Base-by-base conservation (phyloP, 2,797 vertebrate species). In the Bothrops alternatus region DNA sequence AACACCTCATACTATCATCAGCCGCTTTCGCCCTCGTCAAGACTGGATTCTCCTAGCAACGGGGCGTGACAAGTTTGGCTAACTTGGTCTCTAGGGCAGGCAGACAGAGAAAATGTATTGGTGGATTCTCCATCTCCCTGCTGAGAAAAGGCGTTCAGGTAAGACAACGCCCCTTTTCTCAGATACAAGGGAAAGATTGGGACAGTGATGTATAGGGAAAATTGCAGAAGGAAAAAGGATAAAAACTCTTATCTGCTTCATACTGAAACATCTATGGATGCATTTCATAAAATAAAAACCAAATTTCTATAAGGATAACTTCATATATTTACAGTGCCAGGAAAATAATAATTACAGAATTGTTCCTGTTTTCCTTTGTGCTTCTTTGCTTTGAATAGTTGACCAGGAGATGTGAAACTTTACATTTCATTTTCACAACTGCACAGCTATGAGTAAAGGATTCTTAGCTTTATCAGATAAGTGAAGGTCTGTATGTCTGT, bases 391-490 rank as follows among this genome's bases (percentile, higher is more conserved):
- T 56, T 32, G 28, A 78, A 78, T 57, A 90, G 53, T 11, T 58
- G 57, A 91, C 63, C 55, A 56, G 50, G 53, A 61, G 32, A 73
- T 90, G 92, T 93, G 97, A 94, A 95, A 95, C 94, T 90, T 95
- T 92, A 86, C 0, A 1, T 92, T 94, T 92, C 86, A 56, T 55
- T 1, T 0, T 87, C 92, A 63, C 23, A 14, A 87, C 89, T 91
- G 69, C 50, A 89, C 18, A 87, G 3, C 5, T 87, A 26, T 10
- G n/a, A 73, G 37, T 86, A 92, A 92, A 28, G n/a, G 6, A 14
- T 91, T 37, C 93, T 94, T 96, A 89, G 93, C 4, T 86, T 73
- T 94, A n/a, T 53, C 61, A 91, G 55, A 47, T 6, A 32, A 4
- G 3, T 2, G 12, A 6, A 25, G 8, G 7, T 4, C 32, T 18